Base-by-base conservation (phyloP, 2,888 invertebrate genomes). In the Scrobipalpa atriplicella region DNA sequence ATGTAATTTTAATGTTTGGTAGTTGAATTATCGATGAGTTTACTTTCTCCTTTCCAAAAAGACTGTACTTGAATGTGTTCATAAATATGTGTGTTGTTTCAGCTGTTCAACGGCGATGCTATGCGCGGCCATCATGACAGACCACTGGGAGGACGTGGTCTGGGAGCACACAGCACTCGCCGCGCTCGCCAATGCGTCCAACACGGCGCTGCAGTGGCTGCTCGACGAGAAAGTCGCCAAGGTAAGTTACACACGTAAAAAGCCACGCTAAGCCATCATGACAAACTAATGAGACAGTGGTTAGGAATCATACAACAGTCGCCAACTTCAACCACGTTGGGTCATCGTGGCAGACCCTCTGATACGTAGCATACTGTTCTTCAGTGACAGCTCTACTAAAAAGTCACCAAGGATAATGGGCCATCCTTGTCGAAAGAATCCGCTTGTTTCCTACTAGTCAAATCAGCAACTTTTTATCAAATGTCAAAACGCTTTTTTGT, bases 81-180 rank as follows among this genome's bases (percentile, higher is more conserved):
- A 10, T n/a, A 10, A 52, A 19, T 19, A 52, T 19, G 10, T 18
- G 19, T 1, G 18, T 52, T 52, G 19, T 52, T 52, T 9, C 81
- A 95, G 95, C 66, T 95, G 95, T 78, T 96, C 96, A 39, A 96
- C 97, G 63, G 96, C 95, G 41, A 95, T 97, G 95, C 89, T 97
- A 52, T 97, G 96, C 82, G 95, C 95, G 2, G 96, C 97, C 72
- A 96, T 98, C 82, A 97, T 97, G 96, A 97, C 97, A 68, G 96
- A 97, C 82, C 96, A 97, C 84, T 98, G 98, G 97, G 98, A 98
- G 89, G 95, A 96, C 81, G 96, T 98, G 71, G 94, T 94, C 68
- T 98, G 97, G 96, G 95, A 97, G 84, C 93, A 93, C 47, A 88
- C 92, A 0, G 93, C 93, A 43, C 89, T 96, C 38, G 91, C 93